These are phyloP conservation scores for Lasioglossum figueresi DNA, from an alignment of 2,888 invertebrate species.

Conservation along the genomic window DNA sequence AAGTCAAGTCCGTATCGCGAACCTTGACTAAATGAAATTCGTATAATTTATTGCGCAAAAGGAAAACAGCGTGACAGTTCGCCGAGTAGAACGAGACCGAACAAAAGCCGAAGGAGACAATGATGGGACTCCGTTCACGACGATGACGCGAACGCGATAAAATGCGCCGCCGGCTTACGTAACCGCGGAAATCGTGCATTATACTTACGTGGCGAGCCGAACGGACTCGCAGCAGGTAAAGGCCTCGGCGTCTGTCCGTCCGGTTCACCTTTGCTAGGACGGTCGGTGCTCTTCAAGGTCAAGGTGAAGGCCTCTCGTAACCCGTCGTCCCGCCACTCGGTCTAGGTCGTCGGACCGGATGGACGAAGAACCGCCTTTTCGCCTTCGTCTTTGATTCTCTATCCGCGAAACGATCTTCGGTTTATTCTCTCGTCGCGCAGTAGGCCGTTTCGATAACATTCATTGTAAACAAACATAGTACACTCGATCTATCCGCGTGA, in stretches of 20 bases:
- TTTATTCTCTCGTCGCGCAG: not conserved
- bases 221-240: constrained; percentile 59
- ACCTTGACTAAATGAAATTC: not conserved
- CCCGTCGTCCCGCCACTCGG: constrained; percentile 69
- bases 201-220: constrained; percentile 68
- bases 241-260: constrained; percentile 50
- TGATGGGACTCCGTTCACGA: constrained; percentile 27
- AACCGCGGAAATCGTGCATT: constrained; percentile 77
- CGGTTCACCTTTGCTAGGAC: constrained; percentile 78
- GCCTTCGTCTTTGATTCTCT: constrained; percentile 23
- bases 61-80: not conserved
- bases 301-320: constrained; percentile 76
- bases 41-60: constrained; percentile 24
- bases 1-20: not conserved
- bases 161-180: constrained; percentile 69
- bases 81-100: not conserved
- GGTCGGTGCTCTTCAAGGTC: constrained; percentile 78
- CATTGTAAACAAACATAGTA: no score
- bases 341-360: constrained; percentile 68
- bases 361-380: constrained; percentile 49
- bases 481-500: no score
- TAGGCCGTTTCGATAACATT: not conserved
- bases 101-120: constrained; percentile 38
- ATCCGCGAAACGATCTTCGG: not conserved
- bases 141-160: constrained; percentile 57